Percentiles rank a stretch among this genome's conserved stretches.
These are phyloP conservation scores for Nymphalis io DNA, from an alignment of 1,140 invertebrate species.

Conservation along the genomic window DNA sequence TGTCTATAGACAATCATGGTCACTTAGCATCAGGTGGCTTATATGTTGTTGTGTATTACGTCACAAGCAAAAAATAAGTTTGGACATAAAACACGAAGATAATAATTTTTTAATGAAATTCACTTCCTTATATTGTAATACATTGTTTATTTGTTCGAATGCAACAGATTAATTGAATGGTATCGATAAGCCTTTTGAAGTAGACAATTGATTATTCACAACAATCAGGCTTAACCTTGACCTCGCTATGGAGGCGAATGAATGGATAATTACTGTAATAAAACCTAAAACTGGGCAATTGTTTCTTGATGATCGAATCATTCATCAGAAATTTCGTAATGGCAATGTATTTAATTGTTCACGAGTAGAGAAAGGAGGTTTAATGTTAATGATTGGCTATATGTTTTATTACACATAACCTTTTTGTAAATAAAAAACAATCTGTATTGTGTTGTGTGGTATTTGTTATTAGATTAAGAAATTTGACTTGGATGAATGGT, in stretches of 20 bases:
- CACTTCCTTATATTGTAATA: not conserved
- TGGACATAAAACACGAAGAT: not conserved
- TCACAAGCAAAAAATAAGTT: not conserved
- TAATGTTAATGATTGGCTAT: too few relatives aligned
- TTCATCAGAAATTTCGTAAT: slow-evolving; percentile 10
- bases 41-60: not conserved
- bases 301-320: slow-evolving; percentile 16
- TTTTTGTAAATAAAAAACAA: too few relatives aligned
- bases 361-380: too few relatives aligned
- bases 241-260: slow-evolving; percentile 24
- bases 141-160: not conserved
- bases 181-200: slow-evolving; percentile 26
- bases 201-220: slow-evolving; percentile 30
- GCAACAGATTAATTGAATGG: slow-evolving; percentile 4
- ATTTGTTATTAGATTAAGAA: too few relatives aligned
- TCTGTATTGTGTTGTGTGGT: too few relatives aligned
- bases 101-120: not conserved
- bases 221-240: slow-evolving; percentile 25
- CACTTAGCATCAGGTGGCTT: too few relatives aligned
- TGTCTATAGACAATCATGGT: too few relatives aligned
- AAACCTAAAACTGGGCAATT: slow-evolving; percentile 19
- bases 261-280: slow-evolving; percentile 24
- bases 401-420: too few relatives aligned
- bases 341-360: not conserved
- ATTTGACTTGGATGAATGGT: too few relatives aligned